Evolutionary conservation across 2,888 invertebrate genomes (phyloP).

Genomic region (Hoplodrina blanda): DNA sequence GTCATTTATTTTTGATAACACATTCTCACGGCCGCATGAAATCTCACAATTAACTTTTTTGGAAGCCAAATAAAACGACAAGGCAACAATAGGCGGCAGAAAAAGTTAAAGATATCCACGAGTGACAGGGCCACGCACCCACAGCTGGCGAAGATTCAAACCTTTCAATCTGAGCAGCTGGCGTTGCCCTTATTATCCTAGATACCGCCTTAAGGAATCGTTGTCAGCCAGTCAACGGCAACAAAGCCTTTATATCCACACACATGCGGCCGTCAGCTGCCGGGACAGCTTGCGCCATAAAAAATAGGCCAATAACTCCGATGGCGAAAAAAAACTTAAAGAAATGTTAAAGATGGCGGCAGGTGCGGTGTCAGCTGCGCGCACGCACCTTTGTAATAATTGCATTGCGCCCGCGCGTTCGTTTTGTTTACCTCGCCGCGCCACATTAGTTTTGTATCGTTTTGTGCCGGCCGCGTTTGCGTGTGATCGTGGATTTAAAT

Average conservation of each 20-base stretch:
- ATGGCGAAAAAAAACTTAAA: slow-evolving; percentile 87
- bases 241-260: slow-evolving; percentile 76
- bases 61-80: slow-evolving; percentile 59
- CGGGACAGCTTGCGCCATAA: slow-evolving; percentile 88
- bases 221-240: slow-evolving; percentile 63
- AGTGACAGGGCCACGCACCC: slow-evolving; percentile 71
- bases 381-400: slow-evolving; percentile 88
- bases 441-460: slow-evolving; percentile 71
- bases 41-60: slow-evolving; percentile 51
- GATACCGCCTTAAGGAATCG: slow-evolving; percentile 75
- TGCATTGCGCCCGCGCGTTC: slow-evolving; percentile 78
- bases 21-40: slow-evolving; percentile 37
- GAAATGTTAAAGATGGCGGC: slow-evolving; percentile 89
- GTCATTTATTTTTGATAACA: not conserved
- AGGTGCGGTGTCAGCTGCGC: slow-evolving; percentile 88
- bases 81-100: slow-evolving; percentile 58
- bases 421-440: slow-evolving; percentile 79
- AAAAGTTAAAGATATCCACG: slow-evolving; percentile 73
- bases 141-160: slow-evolving; percentile 77
- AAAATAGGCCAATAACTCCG: slow-evolving; percentile 90
- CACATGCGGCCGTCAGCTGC: slow-evolving; percentile 85
- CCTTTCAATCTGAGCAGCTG: slow-evolving; percentile 81
- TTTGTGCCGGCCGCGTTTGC: slow-evolving; percentile 67
- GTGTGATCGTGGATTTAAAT: slow-evolving; percentile 63
- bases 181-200: slow-evolving; percentile 79